These are phyloP conservation scores for Sylvietta virens DNA, from an alignment of 2,113 vertebrate species.

Conservation along the genomic window DNA sequence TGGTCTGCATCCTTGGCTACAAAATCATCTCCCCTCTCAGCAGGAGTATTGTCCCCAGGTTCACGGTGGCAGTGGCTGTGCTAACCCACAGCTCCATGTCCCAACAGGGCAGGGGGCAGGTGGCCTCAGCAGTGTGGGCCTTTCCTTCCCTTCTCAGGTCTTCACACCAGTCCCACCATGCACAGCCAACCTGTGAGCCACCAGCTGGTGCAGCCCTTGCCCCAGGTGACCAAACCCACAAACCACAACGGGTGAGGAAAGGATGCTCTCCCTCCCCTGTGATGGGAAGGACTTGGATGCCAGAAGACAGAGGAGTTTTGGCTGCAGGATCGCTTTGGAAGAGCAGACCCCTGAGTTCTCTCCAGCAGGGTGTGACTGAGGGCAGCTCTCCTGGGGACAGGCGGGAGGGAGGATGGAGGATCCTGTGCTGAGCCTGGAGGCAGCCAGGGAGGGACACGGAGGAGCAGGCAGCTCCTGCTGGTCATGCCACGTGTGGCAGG, in stretches of 20 bases:
- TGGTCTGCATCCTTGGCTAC: neutral
- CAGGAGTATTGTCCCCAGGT: neutral
- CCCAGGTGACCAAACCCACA: neutral
- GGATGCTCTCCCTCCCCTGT: neutral
- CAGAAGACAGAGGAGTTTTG: neutral
- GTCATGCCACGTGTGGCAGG: neutral
- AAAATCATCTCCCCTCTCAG: neutral
- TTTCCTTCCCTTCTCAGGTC: neutral
- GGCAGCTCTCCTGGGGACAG: neutral
- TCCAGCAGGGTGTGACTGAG: fast-evolving
- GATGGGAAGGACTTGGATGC: neutral
- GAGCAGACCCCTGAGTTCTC: neutral
- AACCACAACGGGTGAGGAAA: fast-evolving
- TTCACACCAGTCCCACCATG: neutral
- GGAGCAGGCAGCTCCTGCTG: neutral
- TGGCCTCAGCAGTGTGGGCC: neutral
- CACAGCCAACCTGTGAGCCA: neutral
- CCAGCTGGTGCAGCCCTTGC: neutral
- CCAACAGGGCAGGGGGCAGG: neutral
- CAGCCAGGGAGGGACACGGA: neutral
- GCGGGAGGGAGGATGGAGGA: neutral
- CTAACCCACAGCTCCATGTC: neutral
- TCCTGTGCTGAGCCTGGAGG: neutral
- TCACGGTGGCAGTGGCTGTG: neutral
- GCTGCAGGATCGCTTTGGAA: neutral